These are phyloP conservation scores for Callospermophilus lateralis DNA, from an alignment of 2,113 vertebrate genomes.

Conservation along the genomic window DNA sequence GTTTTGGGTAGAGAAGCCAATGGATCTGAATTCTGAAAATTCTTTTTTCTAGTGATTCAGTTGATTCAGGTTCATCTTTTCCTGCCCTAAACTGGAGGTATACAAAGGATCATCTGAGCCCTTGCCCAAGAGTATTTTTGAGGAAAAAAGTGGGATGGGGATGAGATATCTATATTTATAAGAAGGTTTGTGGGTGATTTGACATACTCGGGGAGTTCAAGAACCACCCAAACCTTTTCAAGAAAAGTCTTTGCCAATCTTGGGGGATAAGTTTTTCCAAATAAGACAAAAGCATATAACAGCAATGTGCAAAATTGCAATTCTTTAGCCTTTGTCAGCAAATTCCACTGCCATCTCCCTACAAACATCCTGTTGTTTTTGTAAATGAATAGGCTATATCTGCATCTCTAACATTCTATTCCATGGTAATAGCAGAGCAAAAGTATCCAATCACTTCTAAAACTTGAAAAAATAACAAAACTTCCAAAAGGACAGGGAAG, in stretches of 20 bases:
- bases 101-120: background rate
- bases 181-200: background rate
- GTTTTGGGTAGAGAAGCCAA: background rate
- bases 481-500: constrained; percentile 1
- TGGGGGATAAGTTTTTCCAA: background rate
- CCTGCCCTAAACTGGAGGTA: background rate
- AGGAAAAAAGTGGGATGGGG: background rate
- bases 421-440: background rate
- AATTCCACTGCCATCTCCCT: constrained; percentile 33
- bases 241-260: constrained; percentile 9
- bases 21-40: background rate
- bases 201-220: background rate
- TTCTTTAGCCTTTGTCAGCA: constrained; percentile 42
- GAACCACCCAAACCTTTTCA: background rate
- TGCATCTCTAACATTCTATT: background rate
- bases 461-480: background rate
- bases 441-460: constrained; percentile 6
- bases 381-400: background rate
- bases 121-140: background rate
- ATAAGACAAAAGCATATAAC: constrained; percentile 22
- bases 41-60: background rate
- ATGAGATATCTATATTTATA: background rate
- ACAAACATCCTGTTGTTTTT: constrained; percentile 9
- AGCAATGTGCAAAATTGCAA: background rate
- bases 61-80: background rate